phyloP scores from a whole-genome alignment of 1,140 invertebrate genomes.

The Cyrtorhinus lividipennis region DNA sequence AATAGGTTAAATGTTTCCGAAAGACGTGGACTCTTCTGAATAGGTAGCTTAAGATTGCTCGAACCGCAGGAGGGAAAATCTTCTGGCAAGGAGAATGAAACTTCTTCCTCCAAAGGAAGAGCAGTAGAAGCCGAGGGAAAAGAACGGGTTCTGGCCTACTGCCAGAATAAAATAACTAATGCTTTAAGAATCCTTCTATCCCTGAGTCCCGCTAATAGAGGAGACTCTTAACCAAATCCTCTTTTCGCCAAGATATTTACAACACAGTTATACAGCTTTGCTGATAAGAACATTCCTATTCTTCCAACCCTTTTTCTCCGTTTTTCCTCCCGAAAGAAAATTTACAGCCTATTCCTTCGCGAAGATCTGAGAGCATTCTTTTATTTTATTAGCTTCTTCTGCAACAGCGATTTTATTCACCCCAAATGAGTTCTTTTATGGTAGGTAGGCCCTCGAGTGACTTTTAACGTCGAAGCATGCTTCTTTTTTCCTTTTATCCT shows the following conservation, averaged over 20 bases:
- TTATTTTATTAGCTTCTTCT: constrained; percentile 3
- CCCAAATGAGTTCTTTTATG: neutral
- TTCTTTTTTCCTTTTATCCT: neutral
- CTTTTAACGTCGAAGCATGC: neutral
- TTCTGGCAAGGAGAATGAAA: neutral
- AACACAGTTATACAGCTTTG: neutral
- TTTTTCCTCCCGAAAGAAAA: constrained; percentile 5
- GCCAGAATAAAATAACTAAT: constrained; percentile 2
- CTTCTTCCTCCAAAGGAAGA: too few species aligned
- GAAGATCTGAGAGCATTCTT: neutral
- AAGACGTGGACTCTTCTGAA: neutral
- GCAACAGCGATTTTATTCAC: constrained; percentile 1
- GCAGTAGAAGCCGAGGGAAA: neutral
- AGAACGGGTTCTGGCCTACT: neutral
- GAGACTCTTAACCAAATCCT: constrained; percentile 7
- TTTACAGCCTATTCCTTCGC: neutral
- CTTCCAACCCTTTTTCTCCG: neutral
- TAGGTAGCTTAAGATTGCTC: neutral
- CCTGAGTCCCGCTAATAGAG: constrained; percentile 8
- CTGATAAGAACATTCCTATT: neutral
- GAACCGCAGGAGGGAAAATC: neutral
- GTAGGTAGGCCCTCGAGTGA: neutral
- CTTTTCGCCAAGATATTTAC: constrained; percentile 7
- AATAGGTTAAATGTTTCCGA: neutral
- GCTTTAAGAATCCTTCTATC: constrained; percentile 4